These are phyloP conservation scores for Bryconaethiops microstoma DNA, from an alignment of 2,797 vertebrate genomes.

Conservation along the genomic window DNA sequence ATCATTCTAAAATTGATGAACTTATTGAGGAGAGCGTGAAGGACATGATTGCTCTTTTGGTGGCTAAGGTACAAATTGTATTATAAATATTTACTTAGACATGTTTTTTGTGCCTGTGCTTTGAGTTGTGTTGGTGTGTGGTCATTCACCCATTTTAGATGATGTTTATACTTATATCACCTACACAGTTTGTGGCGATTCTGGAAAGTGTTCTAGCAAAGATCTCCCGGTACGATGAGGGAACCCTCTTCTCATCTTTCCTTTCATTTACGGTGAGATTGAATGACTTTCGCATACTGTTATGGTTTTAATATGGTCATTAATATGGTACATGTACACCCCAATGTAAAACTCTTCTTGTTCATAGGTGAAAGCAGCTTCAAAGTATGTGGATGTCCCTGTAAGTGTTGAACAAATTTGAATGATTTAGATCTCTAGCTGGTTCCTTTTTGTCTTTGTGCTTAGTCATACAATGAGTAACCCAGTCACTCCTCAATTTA, in stretches of 20 bases:
- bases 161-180: conserved; percentile 35
- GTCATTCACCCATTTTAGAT: conserved; percentile 1
- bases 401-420: conserved; percentile 80
- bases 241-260: conserved; percentile 98
- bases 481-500: conserved; percentile 51
- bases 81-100: background rate
- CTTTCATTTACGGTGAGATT: conserved; percentile 96
- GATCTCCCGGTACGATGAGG: conserved; percentile 98
- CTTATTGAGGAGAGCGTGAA: conserved; percentile 99
- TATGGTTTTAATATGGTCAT: background rate
- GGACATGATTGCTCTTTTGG: conserved; percentile 98
- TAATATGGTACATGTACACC: background rate
- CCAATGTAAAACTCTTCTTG: conserved; percentile 61
- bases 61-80: conserved; percentile 88
- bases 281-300: background rate
- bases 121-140: background rate
- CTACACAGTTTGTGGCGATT: conserved; percentile 90
- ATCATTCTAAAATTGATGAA: conserved; percentile 96
- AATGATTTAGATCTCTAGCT: background rate
- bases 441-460: background rate
- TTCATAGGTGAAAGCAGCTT: conserved; percentile 97
- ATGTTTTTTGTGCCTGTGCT: background rate
- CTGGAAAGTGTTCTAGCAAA: conserved; percentile 96
- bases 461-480: background rate
- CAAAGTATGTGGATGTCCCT: conserved; percentile 99